Evolutionary conservation across 1,140 invertebrate species (phyloP), one percentile per base, ranked within the genome.

Genomic region (Limonius californicus): DNA sequence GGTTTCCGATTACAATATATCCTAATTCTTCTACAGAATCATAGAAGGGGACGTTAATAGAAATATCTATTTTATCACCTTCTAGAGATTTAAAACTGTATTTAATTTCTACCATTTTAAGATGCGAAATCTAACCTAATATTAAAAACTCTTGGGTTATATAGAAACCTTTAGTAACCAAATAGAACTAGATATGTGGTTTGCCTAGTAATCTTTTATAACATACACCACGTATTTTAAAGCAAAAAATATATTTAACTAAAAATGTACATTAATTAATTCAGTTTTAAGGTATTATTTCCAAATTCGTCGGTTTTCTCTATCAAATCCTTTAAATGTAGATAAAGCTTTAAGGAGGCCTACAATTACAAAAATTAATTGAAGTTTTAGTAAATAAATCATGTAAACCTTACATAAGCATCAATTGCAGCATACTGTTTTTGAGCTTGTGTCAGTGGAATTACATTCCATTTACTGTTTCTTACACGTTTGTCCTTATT

Each of bases 401-500:
- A 7, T 12, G 7, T 47, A 14, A 39, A 21, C 77, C 80, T 72
- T 72, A 87, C 85, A 76, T 85, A 87, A 65, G 84, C 84, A 80
- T 87, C 86, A n/a, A 83, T 85, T 18, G 85, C 83, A 35, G 85
- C 86, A 74, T 87, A 87, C 47, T 72, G 72, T 67, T 81, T 74
- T 68, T 87, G 85, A 9, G 78, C 78, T 61, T 81, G 65, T 63
- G 72, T 80, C 42, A 86, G 73, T 2, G 83, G 83, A 23, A 82
- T 71, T 14, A 82, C 71, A 67, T 85, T 76, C 85, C 85, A 87
- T 69, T 84, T 82, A 67, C 85, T 86, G 69, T 74, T 82, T 68
- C 85, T 77, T 1, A 87, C 81, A 57, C 78, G 73, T 35, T 80
- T 76, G 71, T 81, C 76, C 72, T 87, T 87, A 63, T 77, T 78